Evolutionary conservation across 2,797 vertebrate species (phyloP).

Genomic region (Pangasius larnaudii): DNA sequence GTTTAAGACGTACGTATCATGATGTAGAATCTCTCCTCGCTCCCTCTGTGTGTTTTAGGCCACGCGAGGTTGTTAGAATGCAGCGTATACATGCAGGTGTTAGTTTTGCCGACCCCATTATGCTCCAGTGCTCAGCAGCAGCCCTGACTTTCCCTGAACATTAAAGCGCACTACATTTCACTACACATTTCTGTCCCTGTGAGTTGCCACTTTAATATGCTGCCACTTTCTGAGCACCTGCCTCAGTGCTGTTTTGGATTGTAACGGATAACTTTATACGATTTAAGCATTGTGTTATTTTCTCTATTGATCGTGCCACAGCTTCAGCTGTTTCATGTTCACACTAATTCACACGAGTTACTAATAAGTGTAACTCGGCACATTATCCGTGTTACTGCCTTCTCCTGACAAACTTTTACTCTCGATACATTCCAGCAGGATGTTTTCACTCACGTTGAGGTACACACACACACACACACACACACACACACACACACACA

Average conservation of each 20-base stretch:
- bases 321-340: background rate
- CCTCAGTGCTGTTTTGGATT: background rate
- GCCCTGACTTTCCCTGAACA: background rate
- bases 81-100: background rate
- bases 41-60: background rate
- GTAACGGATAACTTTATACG: background rate
- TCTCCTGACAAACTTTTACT: constrained; percentile 70
- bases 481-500: background rate
- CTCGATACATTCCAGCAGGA: constrained; percentile 79
- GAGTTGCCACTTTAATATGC: background rate
- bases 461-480: background rate
- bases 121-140: background rate
- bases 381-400: constrained; percentile 65
- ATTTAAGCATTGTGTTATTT: background rate
- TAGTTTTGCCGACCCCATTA: background rate
- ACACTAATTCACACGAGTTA: too few relatives aligned
- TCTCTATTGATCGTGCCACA: background rate
- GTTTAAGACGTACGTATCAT: background rate
- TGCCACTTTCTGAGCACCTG: background rate
- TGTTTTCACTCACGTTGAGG: constrained; percentile 70
- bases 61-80: background rate
- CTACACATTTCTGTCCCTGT: background rate
- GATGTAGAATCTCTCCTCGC: background rate
- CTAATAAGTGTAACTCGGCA: background rate
- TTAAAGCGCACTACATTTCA: background rate